These are phyloP conservation scores for Julus scanicus DNA, from an alignment of 2,888 invertebrate species.

Conservation along the genomic window DNA sequence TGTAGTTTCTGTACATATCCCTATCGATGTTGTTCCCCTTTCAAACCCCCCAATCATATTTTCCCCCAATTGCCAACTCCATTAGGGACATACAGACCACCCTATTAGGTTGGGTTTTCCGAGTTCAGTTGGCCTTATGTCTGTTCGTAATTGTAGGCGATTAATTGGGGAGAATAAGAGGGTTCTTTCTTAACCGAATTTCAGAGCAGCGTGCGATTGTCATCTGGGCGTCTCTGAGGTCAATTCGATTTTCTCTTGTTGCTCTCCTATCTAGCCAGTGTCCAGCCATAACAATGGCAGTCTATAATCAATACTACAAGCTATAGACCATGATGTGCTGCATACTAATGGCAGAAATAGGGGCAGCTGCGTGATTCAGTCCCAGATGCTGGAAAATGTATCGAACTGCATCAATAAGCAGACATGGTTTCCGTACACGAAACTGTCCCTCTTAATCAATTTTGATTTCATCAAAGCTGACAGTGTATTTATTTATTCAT, in stretches of 20 bases:
- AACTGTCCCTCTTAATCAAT: not conserved
- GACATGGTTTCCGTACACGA: not conserved
- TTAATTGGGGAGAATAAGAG: not conserved
- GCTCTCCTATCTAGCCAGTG: not conserved
- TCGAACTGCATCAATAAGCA: not conserved
- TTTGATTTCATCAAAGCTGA: not conserved
- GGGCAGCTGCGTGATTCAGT: not conserved
- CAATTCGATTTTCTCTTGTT: not conserved
- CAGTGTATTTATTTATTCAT: too few species aligned
- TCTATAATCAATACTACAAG: not conserved
- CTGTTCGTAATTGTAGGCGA: not conserved
- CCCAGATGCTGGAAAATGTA: not conserved
- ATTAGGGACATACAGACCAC: not conserved
- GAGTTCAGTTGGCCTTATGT: not conserved
- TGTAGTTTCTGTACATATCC: not conserved
- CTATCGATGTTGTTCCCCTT: not conserved
- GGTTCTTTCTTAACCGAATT: conserved; percentile 19
- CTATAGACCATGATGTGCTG: not conserved
- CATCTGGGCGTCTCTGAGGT: conserved; percentile 24
- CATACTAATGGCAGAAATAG: not conserved
- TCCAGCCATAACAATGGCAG: not conserved
- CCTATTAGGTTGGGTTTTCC: not conserved
- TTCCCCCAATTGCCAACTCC: not conserved
- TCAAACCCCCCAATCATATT: not conserved
- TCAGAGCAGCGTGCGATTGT: not conserved